These are phyloP conservation scores for Halcyon smyrnensis DNA, from an alignment of 2,797 vertebrate genomes.

Conservation along the genomic window DNA sequence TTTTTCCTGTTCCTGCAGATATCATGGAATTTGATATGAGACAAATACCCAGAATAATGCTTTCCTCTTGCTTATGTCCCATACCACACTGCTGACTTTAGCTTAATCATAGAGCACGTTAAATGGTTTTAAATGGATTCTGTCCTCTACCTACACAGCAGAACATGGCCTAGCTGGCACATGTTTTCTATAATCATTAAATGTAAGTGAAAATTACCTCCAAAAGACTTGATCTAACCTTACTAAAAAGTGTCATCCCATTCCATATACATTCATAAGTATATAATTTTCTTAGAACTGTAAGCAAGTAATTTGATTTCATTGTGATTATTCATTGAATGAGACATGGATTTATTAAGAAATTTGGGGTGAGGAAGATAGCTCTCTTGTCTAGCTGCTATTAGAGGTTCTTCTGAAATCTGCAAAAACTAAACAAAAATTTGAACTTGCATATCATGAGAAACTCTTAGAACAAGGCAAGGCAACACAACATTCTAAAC, in stretches of 20 bases:
- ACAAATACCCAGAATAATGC: not conserved
- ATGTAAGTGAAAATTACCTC: not conserved
- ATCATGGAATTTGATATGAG: rapidly evolving
- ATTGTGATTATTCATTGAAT: not conserved
- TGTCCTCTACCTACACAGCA: not conserved
- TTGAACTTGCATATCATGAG: not conserved
- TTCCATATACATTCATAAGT: not conserved
- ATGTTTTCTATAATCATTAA: not conserved
- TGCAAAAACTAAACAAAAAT: not conserved
- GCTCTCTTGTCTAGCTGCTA: not conserved
- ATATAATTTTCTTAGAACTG: not conserved
- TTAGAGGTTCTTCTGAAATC: not conserved
- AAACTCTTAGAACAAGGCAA: not conserved
- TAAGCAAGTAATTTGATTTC: not conserved
- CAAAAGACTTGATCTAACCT: not conserved
- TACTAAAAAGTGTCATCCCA: not conserved
- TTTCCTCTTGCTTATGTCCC: not conserved
- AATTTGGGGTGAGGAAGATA: not conserved
- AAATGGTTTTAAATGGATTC: not conserved
- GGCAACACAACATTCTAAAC: not conserved
- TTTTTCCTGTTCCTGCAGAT: not conserved
- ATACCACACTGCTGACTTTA: not conserved
- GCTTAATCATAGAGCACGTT: not conserved
- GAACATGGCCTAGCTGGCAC: not conserved
- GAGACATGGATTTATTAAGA: not conserved